Evolutionary conservation across 2,888 invertebrate species (phyloP).

Genomic region (Idaea aversata): DNA sequence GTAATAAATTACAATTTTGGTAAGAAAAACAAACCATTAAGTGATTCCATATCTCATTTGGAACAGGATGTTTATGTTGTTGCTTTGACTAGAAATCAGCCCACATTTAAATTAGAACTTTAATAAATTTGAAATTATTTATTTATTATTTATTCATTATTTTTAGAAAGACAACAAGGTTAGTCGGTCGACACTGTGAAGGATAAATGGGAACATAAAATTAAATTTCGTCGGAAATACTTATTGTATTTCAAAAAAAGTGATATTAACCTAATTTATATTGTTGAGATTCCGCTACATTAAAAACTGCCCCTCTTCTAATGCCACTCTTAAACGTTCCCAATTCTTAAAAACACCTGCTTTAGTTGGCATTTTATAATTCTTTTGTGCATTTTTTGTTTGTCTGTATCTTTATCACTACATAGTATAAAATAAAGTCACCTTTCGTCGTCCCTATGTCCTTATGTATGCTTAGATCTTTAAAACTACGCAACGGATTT

Average conservation of each 20-base stretch:
- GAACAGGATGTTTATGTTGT: constrained; percentile 45
- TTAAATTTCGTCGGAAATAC: constrained; percentile 9
- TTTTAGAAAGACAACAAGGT: constrained; percentile 38
- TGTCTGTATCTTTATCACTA: too few species aligned
- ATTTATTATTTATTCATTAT: too few species aligned
- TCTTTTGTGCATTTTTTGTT: too few species aligned
- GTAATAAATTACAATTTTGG: constrained; percentile 13
- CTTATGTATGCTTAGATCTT: too few species aligned
- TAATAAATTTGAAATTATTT: constrained; percentile 31
- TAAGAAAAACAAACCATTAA: constrained; percentile 17
- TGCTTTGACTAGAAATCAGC: constrained; percentile 20
- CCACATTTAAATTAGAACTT: constrained; percentile 27
- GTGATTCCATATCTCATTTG: constrained; percentile 28
- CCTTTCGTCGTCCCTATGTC: too few species aligned
- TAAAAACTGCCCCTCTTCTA: not conserved
- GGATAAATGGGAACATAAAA: constrained; percentile 29
- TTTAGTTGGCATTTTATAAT: too few species aligned
- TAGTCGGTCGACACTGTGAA: constrained; percentile 31
- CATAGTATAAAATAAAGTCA: too few species aligned
- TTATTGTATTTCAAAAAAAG: not conserved
- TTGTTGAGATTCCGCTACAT: not conserved
- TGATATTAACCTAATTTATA: not conserved
- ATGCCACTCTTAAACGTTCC: too few species aligned
- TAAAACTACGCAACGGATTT: too few species aligned
- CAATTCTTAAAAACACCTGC: too few species aligned